Evolutionary conservation across 2,113 vertebrate species (phyloP), one percentile per base, ranked within the genome.

Genomic region (Podarcis muralis): DNA sequence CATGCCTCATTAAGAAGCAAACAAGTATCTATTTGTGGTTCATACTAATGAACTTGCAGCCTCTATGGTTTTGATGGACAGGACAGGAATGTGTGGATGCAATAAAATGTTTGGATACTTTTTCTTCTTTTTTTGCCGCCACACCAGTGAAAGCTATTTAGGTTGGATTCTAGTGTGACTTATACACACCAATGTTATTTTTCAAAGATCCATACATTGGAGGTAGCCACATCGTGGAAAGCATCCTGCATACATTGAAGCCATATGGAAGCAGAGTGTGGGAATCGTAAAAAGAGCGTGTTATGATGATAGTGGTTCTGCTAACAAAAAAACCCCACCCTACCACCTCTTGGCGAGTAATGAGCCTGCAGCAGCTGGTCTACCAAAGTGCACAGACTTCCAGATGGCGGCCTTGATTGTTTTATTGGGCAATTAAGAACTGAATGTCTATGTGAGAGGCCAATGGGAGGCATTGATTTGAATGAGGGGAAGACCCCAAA

Each of bases 281-380:
- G 77, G 53, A 69, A n/a, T 74, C 87, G 65, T 93, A 81, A 91
- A 94, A 93, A 89, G 87, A 40, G 37, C 81, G 77, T 48, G 59
- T 82, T 88, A 88, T 85, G 83, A 25, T 89, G 84, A 40, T 87
- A 37, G 81, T 94, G 68, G 40, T 94, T 85, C 57, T 89, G 30
- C 93, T 84, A 91, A 92, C 48, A 48, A 48, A 48, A 48, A 48
- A 48, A 9, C 1, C 1, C 48, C 48, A 48, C 48, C 48, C 48
- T 48, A 48, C 48, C 48, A 90, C 65, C 9, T 20, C 86, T 95
- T 87, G 81, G 30, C 79, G 92, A 90, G 40, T 95, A 95, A 94
- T 91, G 87, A 95, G 84, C 23, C 6, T 84, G 40, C 32, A 76
- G 43, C 89, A 94, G 93, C 93, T 96, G 94, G 15, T 81, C 81